A percentile compares a stretch with the other conserved stretches of the same genome.
Evolutionary conservation across 2,113 vertebrate genomes (phyloP).

Genomic region (Anser brachyrhynchus): DNA sequence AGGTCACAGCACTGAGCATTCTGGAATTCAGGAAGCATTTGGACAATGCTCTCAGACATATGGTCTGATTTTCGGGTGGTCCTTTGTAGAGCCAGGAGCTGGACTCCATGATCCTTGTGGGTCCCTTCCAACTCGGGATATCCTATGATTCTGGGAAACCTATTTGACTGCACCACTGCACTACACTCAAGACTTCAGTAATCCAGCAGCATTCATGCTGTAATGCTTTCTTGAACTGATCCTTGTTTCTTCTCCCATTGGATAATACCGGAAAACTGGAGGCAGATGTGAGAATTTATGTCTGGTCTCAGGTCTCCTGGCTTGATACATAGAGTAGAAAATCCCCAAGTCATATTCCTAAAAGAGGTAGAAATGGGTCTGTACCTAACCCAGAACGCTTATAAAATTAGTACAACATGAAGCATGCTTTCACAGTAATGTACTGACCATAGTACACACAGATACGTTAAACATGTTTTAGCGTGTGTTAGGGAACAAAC

Average conservation of each 20-base stretch:
- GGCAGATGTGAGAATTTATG: not conserved
- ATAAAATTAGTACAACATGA: not conserved
- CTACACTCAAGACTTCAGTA: not conserved
- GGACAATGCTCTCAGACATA: too few relatives aligned
- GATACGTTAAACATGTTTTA: not conserved
- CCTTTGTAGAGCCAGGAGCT: too few relatives aligned
- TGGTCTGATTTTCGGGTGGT: too few relatives aligned
- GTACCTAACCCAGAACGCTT: not conserved
- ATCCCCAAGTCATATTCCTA: not conserved
- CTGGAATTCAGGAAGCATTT: too few relatives aligned
- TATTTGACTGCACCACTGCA: accelerated
- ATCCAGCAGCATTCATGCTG: not conserved
- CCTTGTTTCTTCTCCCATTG: not conserved
- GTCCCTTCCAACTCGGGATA: too few relatives aligned
- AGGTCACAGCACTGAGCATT: too few relatives aligned
- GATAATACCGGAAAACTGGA: not conserved
- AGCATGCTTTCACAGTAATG: not conserved
- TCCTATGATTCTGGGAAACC: too few relatives aligned
- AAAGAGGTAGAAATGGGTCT: not conserved
- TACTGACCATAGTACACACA: not conserved
- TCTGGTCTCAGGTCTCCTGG: not conserved
- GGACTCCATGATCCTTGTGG: too few relatives aligned
- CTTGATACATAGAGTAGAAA: not conserved
- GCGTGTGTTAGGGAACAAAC: not conserved
- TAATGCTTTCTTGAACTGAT: not conserved